Base-by-base conservation (phyloP, 2,113 vertebrate genomes). In the Paratilapia polleni region DNA sequence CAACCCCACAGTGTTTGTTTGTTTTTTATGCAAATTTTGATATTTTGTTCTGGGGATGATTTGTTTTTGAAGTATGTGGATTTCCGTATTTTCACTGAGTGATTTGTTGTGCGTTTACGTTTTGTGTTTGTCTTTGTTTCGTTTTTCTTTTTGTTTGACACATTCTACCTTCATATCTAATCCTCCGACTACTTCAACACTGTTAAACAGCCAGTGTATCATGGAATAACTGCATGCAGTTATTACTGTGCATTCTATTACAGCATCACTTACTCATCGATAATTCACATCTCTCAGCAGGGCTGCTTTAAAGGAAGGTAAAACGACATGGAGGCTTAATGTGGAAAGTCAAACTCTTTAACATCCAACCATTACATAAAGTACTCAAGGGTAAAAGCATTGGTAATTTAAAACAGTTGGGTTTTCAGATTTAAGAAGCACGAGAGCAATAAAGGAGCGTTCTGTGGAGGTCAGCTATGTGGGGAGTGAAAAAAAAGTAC, bases 381-480 rank as follows among this genome's bases (percentile, higher is more conserved):
- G 20, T 28, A 15, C 59, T 62, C 28, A 52, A 52, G 81, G 66
- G 43, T 17, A 2, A 78, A 43, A 31, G 17, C 73, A 24, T 14
- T 0, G 0, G 60, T 84, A 14, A 84, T 84, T 57, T 64, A 24
- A 86, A 81, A 66, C 62, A 78, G 19, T 70, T 26, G 19, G 1
- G 47, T 85, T 56, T 83, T 13, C n/a, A 54, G 20, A n/a, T 84
- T 77, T 60, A 78, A 79, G 60, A 22, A 47, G 28, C 12, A 6
- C 57, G 17, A 43, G n/a, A 60, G 78, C 38, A 57, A 59, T 85
- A 59, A 81, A 47, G 8, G 19, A 19, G 12, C 77, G 52, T 56
- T 63, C 2, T 66, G 41, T 31, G 0, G 36, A 59, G 78, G 85
- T 87, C 78, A 74, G 84, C 78, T 78, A 78, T 54, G 54, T 28